phyloP scores from a whole-genome alignment of 2,888 invertebrate genomes.

The Apocheima hispidaria region DNA sequence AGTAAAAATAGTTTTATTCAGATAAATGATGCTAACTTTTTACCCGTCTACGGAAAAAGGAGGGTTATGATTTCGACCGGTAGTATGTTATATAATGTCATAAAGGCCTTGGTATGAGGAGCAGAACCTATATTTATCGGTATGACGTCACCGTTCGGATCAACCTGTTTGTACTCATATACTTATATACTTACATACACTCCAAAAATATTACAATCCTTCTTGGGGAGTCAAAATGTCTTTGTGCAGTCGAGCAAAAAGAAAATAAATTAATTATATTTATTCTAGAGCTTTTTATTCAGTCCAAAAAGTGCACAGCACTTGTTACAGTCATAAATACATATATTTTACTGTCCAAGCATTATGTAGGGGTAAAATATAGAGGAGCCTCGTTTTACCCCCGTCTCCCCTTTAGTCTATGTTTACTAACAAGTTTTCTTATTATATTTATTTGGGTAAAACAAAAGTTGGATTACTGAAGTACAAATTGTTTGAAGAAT shows the following conservation, averaged over 20 bases:
- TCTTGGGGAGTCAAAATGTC: no score
- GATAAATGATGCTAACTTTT: neutral
- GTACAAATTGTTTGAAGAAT: constrained; percentile 17
- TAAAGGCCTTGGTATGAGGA: no score
- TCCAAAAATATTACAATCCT: no score
- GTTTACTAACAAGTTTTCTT: constrained; percentile 31
- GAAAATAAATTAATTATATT: neutral
- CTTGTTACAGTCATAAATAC: constrained; percentile 21
- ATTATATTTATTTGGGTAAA: constrained; percentile 30
- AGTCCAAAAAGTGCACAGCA: neutral
- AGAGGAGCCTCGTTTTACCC: constrained; percentile 5
- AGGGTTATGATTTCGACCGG: no score
- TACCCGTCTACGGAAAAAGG: no score
- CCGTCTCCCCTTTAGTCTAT: constrained; percentile 9
- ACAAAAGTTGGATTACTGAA: constrained; percentile 27
- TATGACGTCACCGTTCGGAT: no score
- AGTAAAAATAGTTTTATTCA: neutral
- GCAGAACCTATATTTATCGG: no score
- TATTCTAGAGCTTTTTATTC: neutral
- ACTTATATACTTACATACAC: no score
- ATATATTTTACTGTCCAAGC: constrained; percentile 5
- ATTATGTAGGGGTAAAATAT: constrained; percentile 19
- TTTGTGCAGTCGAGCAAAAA: neutral
- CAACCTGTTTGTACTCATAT: no score
- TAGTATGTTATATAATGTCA: no score